A percentile compares a stretch with the other conserved stretches of the same genome.
Conservation (phyloP, 2,797 vertebrate species). For the Acipenser transmontanus region DNA sequence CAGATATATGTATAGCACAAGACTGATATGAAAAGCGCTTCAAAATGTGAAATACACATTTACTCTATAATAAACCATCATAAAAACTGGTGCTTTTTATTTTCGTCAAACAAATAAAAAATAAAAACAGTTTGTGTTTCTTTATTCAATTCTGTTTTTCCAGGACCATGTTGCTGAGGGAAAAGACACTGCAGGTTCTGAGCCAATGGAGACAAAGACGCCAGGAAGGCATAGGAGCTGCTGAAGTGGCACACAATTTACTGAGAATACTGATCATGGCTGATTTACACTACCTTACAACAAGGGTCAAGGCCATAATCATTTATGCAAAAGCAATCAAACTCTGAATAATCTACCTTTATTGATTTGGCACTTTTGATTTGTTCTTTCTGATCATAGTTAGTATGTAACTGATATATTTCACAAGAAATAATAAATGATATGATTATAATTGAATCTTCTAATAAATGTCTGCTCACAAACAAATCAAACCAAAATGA, state of each 20-base stretch:
- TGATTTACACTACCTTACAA: constrained; percentile 37
- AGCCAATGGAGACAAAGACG: constrained; percentile 36
- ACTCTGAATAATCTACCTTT: constrained; percentile 29
- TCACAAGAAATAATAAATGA: no score
- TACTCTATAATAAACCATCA: not conserved
- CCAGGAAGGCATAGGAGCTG: constrained; percentile 17
- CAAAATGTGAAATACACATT: not conserved
- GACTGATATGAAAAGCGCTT: no score
- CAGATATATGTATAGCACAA: no score
- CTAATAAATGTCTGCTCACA: no score
- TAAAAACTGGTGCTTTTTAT: not conserved
- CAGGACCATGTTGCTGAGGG: constrained; percentile 32
- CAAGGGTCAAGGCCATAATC: constrained; percentile 41
- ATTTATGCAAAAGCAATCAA: constrained; percentile 34
- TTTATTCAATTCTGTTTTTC: not conserved
- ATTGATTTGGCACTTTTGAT: no score
- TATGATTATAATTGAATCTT: no score
- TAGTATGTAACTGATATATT: no score
- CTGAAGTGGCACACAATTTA: constrained; percentile 37
- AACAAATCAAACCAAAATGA: no score
- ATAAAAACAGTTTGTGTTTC: not conserved
- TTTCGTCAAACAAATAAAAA: not conserved
- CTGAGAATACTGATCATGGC: constrained; percentile 42
- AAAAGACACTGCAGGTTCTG: constrained; percentile 34
- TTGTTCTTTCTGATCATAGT: no score